Evolutionary conservation across 2,797 vertebrate species (phyloP), one percentile per base, ranked within the genome.

Genomic region (Thalassophryne amazonica): DNA sequence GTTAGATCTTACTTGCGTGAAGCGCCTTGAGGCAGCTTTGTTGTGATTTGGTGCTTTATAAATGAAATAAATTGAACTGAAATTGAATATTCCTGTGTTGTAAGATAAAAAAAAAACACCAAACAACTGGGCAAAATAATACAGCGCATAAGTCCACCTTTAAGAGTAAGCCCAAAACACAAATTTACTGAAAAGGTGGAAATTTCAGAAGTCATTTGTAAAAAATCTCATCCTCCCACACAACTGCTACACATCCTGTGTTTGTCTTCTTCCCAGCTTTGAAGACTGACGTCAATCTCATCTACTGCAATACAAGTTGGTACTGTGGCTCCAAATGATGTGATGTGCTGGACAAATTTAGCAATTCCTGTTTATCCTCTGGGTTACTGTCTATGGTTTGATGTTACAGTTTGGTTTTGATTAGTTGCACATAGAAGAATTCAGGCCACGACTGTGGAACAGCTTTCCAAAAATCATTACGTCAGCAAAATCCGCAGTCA

Each of bases 331-430:
- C 17, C 25, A 48, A 73, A 67, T 53, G 66, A n/a, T 4, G 12
- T 76, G 79, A 60, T 35, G 46, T 56, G 16, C 19, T 2, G 40
- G 53, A 59, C 47, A 37, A 16, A 47, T 68, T 71, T 49, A 62
- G 63, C 35, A 2, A 16, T 67, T 76, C 52, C 73, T 72, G 73
- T 83, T 81, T 64, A 56, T 18, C 18, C 28, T 27, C 0, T 32
- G 40, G 43, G 19, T 38, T n/a, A 43, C 41, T 0, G 4, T 58
- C 47, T 23, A 13, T 43, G 52, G 21, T 55, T 45, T 14, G 16
- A 19, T 29, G 76, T 64, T 30, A 7, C 8, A 6, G 4, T 28
- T 58, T 41, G 2, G 20, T 42, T 34, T 7, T 24, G 16, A 69
- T 65, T 10, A 60, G 29, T 58, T 52, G 14, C 62, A 61, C 58